Evolutionary conservation across 2,113 vertebrate genomes (phyloP), one percentile per base, ranked within the genome.

Genomic region (Corythoichthys haematopterus): DNA sequence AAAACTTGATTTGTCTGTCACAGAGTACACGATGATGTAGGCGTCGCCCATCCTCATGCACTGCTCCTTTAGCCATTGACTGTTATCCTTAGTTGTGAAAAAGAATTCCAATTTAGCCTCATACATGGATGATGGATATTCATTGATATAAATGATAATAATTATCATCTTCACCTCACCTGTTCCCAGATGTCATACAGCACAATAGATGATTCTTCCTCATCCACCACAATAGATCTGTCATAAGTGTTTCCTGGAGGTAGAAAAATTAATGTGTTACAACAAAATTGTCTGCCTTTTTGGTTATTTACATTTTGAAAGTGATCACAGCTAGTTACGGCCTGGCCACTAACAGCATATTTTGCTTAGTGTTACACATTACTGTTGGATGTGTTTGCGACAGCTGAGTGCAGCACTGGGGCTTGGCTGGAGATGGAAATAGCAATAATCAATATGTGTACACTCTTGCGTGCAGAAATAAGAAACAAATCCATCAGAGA

Each of bases 161-260:
- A 74, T 76, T 45, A 74, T 68, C 2, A 13, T 48, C 14, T 60
- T 28, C 65, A 48, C 37, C 79, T 85, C 91, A 98, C 96, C 94
- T 98, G 97, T 74, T 98, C 96, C 96, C 96, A 98, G 69, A 98
- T 94, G 79, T 99, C 97, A n/a, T 96, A 98, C 81, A 99, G 87
- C 77, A 98, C 69, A 2, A 99, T 94, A 8, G 94, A 94, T 0
- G 96, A 93, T 77, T 98, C 97, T 80, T 99, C 97, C 15, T 94
- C 97, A 3, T 98, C 96, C 20, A 98, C 97, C n/a, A 92, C 0
- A 4, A 99, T 90, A 0, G 94, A 94, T 76, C 97, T 93, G 90
- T 99, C 94, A 14, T 98, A 99, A 0, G 94, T 97, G 76, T 96
- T 96, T 74, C 96, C 97, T 98, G 71, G 35, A 64, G 53, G 10